Conservation (phyloP, 2,113 vertebrate species). For the Mobula birostris region DNA sequence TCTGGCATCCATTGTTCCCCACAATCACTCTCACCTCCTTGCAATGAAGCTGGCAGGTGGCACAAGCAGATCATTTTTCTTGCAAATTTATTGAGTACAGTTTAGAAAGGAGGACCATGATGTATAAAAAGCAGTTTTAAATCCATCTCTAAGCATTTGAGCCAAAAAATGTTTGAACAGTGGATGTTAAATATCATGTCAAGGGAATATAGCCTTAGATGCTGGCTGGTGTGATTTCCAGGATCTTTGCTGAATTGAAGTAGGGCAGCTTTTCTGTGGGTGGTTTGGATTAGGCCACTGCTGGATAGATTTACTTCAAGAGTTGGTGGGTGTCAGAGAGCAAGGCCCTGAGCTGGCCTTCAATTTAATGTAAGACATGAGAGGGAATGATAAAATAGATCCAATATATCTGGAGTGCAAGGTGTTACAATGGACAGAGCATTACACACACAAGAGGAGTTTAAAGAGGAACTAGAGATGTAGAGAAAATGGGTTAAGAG, state of each 20-base stretch:
- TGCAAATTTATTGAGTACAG: background rate
- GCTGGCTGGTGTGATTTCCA: background rate
- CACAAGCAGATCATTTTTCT: background rate
- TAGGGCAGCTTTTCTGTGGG: background rate
- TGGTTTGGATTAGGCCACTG: background rate
- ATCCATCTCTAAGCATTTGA: background rate
- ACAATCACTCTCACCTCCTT: background rate
- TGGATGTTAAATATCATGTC: background rate
- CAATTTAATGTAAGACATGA: background rate
- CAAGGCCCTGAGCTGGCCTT: background rate
- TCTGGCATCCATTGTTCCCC: no score
- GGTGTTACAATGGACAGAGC: background rate
- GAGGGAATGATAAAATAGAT: background rate
- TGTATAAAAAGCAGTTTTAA: background rate
- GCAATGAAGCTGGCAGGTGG: background rate
- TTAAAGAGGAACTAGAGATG: background rate
- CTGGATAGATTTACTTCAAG: background rate
- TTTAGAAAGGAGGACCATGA: background rate
- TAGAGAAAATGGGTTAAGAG: background rate
- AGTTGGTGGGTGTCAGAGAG: background rate
- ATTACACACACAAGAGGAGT: background rate
- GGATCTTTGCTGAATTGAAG: background rate
- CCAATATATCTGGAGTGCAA: background rate
- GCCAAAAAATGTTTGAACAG: background rate
- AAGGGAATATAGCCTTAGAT: background rate